These are phyloP conservation scores for Mesoclemmys tuberculata DNA, from an alignment of 2,113 vertebrate genomes.

Conservation along the genomic window DNA sequence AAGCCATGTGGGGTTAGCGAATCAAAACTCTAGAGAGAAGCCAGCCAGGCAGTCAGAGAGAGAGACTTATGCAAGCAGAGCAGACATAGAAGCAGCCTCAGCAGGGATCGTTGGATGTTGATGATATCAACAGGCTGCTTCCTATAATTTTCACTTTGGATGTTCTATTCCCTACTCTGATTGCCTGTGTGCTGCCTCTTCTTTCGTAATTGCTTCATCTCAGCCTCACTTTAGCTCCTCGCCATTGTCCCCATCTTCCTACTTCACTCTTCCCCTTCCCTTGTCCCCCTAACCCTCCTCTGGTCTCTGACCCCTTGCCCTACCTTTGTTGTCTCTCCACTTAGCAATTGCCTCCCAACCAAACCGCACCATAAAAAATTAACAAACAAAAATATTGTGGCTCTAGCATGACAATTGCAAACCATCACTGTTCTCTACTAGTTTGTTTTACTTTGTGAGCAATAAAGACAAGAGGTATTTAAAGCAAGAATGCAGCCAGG, in stretches of 20 bases:
- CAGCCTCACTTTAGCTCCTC: neutral
- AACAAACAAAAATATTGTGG: neutral
- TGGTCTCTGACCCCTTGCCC: neutral
- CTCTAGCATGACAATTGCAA: neutral
- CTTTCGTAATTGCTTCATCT: neutral
- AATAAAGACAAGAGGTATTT: neutral
- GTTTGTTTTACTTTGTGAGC: neutral
- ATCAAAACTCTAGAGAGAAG: neutral
- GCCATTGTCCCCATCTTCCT: neutral
- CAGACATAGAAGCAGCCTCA: neutral
- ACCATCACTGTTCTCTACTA: neutral
- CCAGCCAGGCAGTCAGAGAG: fast-evolving
- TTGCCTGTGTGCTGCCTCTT: neutral
- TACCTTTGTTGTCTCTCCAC: neutral
- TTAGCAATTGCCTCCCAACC: neutral
- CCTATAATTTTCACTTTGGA: neutral
- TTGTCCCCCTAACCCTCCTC: neutral
- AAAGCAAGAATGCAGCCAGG: neutral
- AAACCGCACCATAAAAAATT: neutral
- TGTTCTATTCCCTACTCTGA: neutral
- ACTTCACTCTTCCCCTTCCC: neutral
- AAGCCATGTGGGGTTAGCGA: neutral
- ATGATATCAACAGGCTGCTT: neutral
- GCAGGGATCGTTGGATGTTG: too few species aligned
- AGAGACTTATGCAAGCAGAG: neutral